Evolutionary conservation across 2,888 invertebrate species (phyloP), one percentile per base, ranked within the genome.

Genomic region (Onchidella celtica): DNA sequence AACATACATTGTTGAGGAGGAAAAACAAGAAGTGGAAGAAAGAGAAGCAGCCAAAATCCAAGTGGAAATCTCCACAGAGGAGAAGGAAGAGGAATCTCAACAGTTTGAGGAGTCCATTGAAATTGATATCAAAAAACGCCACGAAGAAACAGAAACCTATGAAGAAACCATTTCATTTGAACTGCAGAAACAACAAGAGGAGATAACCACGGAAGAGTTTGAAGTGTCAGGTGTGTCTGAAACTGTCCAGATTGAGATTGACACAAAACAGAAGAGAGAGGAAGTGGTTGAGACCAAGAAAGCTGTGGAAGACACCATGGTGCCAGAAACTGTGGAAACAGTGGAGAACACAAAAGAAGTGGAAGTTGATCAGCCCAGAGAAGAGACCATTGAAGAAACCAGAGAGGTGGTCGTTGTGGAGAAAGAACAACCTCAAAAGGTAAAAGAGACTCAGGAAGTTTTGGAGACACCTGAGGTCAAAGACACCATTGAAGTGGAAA

Each of bases 341-440:
- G 79, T 79, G 40, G 87, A 87, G 40, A 81, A 81, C 55, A 70
- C 72, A 21, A 75, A 66, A 36, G 84, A 85, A 70, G 80, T 75
- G n/a, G 85, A 87, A 78, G 76, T 75, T 59, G 82, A 87, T 32
- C 82, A 80, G 47, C 83, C 86, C 27, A 76, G 55, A 59, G 85
- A 85, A 72, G 85, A 84, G 24, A 73, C 68, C n/a, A 61, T 69
- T 72, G 85, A 82, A 47, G 82, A 76, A 29, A 63, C 65, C 27
- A 38, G 61, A 14, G 83, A 84, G 57, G 78, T 69, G 24, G 82
- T 83, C 14, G 76, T 81, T 27, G 79, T 85, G 21, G 87, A 87
- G 55, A 83, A 82, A 34, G 84, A 86, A 47, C 83, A 85, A 29
- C 75, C 86, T 11, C 80, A 85, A 34, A 86, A 87, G 82, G 85